Percentiles rank a stretch among this genome's conserved stretches.
phyloP scores from a whole-genome alignment of 2,113 vertebrate species.

The Oncorhynchus gorbuscha region DNA sequence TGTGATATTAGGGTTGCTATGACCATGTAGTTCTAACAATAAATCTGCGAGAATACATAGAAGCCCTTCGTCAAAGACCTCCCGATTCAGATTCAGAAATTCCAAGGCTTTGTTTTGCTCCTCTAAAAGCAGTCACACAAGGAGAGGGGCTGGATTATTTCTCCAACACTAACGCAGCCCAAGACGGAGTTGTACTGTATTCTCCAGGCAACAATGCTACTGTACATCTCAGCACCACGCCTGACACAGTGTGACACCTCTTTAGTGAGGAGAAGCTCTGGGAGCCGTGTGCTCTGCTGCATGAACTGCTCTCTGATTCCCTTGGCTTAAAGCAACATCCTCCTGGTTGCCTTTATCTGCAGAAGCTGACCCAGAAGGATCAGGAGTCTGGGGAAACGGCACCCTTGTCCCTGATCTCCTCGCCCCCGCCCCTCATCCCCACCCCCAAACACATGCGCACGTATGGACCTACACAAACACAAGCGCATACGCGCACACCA shows the following conservation, averaged over 20 bases:
- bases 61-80: not conserved
- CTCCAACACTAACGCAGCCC: slow-evolving; percentile 19
- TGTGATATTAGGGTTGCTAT: not conserved
- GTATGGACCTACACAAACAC: too few species aligned
- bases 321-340: not conserved
- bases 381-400: slow-evolving; percentile 27
- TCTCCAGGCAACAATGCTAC: slow-evolving; percentile 5
- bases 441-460: too few species aligned
- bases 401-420: slow-evolving; percentile 7
- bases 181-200: slow-evolving; percentile 26
- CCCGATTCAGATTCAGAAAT: not conserved
- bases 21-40: not conserved
- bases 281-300: not conserved
- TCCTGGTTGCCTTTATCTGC: slow-evolving; percentile 17
- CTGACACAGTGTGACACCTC: slow-evolving; percentile 29
- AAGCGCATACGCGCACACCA: not conserved
- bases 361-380: slow-evolving; percentile 52
- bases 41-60: not conserved
- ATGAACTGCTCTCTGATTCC: not conserved
- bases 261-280: not conserved
- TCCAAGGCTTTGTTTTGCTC: not conserved
- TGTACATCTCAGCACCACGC: slow-evolving; percentile 1
- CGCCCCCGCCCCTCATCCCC: too few species aligned
- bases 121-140: not conserved
- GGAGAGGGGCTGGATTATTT: not conserved